Base-by-base conservation (phyloP, 1,140 invertebrate species). In the Macrocentrus cingulum region DNA sequence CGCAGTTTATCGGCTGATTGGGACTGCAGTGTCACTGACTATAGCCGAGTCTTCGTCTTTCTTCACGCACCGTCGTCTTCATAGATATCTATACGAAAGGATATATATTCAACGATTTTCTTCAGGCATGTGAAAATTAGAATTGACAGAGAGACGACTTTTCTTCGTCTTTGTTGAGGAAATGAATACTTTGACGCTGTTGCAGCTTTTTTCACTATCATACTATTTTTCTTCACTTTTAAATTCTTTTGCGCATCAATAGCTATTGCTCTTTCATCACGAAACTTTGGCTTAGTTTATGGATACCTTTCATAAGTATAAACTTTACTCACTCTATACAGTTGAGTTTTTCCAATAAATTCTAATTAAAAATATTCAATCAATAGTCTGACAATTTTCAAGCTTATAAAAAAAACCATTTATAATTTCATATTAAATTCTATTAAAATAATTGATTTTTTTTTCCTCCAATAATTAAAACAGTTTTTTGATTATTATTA, bases 1-100 rank as follows among this genome's bases (percentile, higher is more conserved):
- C 49, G 49, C 49, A 52, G 49, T 37, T 52, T 52, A 34, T 52
- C 32, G 49, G 49, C 32, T 52, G 49, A 52, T 52, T 52, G 49
- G 49, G 32, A n/a, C 32, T 16, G 25, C 48, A 36, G 29, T 51
- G 48, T 51, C 48, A 29, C 48, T 16, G 9, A 16, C 25, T 32
- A 51, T 51, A 51, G 37, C 48, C 25, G 48, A 34, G 32, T 34
- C 32, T 16, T 32, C 36, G n/a, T 25, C 46, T 25, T 34, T 32
- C 48, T 34, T n/a, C n/a, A 25, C 48, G 2, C 48, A 15, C n/a
- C 42, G 8, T 2, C 42, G 6, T 20, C n/a, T 45, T 15, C 9
- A 7, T 32, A 41, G 15, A 11, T 13, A 4, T 13, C 11, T 41
- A 13, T 25, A 51, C 25, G 29, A 51, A 51, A 34, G 48, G 37